Evolutionary conservation across 2,797 vertebrate species (phyloP).

Genomic region (Premnoplex brunnescens): DNA sequence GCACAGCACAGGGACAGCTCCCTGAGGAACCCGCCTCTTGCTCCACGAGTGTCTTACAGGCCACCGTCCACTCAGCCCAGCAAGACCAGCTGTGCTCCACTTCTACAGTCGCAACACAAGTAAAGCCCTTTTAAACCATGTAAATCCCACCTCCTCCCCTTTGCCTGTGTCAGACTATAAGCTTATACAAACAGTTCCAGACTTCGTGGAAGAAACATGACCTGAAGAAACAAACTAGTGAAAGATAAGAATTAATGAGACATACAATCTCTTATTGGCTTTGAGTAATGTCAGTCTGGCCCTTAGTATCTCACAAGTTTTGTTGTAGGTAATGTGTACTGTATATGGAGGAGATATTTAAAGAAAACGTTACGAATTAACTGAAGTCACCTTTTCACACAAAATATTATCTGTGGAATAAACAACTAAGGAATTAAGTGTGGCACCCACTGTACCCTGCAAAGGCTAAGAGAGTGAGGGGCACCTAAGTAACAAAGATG

Average conservation of each 20-base stretch:
- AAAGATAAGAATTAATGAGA: neutral
- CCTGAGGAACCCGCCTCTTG: neutral
- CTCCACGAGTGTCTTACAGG: fast-evolving
- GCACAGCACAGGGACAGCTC: fast-evolving
- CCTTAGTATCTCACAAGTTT: neutral
- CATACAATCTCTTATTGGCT: neutral
- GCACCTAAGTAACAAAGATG: neutral
- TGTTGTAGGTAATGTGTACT: neutral
- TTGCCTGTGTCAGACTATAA: neutral
- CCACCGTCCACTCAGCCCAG: fast-evolving
- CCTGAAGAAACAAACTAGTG: neutral
- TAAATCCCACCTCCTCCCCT: neutral
- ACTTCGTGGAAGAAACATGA: neutral
- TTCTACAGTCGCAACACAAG: neutral
- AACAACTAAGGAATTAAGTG: neutral
- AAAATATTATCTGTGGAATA: neutral
- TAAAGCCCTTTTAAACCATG: neutral
- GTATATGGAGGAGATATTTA: neutral
- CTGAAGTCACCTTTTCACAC: neutral
- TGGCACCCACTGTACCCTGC: neutral
- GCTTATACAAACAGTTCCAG: neutral
- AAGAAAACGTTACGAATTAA: neutral
- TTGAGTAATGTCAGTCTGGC: neutral
- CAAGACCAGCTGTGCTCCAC: neutral
- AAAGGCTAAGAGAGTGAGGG: neutral